A percentile compares a stretch with the other conserved stretches of the same genome.
phyloP scores from a whole-genome alignment of 1,140 invertebrate genomes.

The Drosophila ironensis region DNA sequence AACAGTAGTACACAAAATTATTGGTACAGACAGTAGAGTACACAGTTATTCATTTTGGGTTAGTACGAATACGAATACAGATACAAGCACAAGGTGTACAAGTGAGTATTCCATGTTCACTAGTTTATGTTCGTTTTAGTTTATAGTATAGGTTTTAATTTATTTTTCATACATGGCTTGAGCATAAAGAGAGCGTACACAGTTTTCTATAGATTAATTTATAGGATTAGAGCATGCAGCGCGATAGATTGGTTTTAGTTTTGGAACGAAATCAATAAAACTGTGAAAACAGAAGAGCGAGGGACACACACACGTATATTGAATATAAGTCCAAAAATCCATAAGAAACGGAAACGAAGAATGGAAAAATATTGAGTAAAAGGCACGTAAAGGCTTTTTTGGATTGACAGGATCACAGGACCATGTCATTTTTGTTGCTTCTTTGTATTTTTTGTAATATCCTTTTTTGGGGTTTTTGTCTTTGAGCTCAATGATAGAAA shows the following conservation, averaged over 20 bases:
- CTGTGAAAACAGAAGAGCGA: conserved; percentile 14
- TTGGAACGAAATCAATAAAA: conserved; percentile 26
- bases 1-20: conserved; percentile 69
- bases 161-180: conserved; percentile 62
- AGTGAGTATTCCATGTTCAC: conserved; percentile 25
- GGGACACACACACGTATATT: conserved; percentile 46
- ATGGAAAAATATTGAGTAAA: conserved; percentile 49
- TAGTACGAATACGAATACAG: conserved; percentile 27
- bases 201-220: conserved; percentile 54
- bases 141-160: conserved; percentile 36
- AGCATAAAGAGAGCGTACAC: conserved; percentile 54
- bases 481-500: conserved; percentile 73
- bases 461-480: conserved; percentile 1
- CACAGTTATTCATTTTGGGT: conserved; percentile 28
- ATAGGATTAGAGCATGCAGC: conserved; percentile 60
- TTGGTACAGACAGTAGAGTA: conserved; percentile 46
- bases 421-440: not conserved
- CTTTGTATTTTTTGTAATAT: not conserved
- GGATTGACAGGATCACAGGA: conserved; percentile 1
- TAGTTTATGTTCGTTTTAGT: conserved; percentile 37
- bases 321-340: conserved; percentile 9
- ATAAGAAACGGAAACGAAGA: conserved; percentile 30
- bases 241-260: conserved; percentile 36
- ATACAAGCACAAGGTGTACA: too few species aligned
- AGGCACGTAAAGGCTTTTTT: conserved; percentile 70